A percentile compares a stretch with the other conserved stretches of the same genome.
Conservation (phyloP, 1,140 invertebrate genomes). For the Listronotus oregonensis region DNA sequence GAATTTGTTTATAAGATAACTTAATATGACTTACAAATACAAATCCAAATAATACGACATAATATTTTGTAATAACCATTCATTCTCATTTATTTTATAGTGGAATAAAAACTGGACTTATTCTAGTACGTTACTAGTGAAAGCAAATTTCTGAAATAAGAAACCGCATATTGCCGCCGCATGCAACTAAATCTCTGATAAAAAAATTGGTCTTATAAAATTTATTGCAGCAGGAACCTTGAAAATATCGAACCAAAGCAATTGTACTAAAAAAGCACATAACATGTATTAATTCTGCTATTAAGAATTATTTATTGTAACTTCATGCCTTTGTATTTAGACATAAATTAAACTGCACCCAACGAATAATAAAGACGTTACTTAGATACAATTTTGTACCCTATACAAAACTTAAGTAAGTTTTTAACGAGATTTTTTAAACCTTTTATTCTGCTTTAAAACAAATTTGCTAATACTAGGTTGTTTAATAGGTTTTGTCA, state of each 20-base stretch:
- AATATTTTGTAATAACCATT: conserved; percentile 14
- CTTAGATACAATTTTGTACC: too few species aligned
- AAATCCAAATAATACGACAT: not conserved
- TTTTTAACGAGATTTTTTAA: too few species aligned
- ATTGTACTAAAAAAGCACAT: too few species aligned
- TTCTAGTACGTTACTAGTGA: conserved; percentile 22
- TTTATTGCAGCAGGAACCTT: not conserved
- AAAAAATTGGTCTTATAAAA: conserved; percentile 18
- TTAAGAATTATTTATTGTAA: too few species aligned
- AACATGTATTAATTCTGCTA: too few species aligned
- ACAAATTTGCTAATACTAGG: too few species aligned
- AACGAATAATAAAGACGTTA: too few species aligned
- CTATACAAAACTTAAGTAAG: too few species aligned
- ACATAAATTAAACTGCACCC: too few species aligned
- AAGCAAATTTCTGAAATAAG: conserved; percentile 13
- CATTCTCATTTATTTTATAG: conserved; percentile 6
- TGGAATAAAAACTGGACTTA: conserved; percentile 28
- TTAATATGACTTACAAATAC: conserved; percentile 1
- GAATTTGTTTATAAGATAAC: not conserved
- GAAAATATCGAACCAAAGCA: not conserved
- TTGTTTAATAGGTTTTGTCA: too few species aligned
- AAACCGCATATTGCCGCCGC: conserved; percentile 6
- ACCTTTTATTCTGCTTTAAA: too few species aligned
- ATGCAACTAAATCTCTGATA: not conserved
- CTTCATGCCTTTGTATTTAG: too few species aligned